Evolutionary conservation across 2,113 vertebrate species (phyloP), one percentile per base, ranked within the genome.

Genomic region (Amazona vittata): DNA sequence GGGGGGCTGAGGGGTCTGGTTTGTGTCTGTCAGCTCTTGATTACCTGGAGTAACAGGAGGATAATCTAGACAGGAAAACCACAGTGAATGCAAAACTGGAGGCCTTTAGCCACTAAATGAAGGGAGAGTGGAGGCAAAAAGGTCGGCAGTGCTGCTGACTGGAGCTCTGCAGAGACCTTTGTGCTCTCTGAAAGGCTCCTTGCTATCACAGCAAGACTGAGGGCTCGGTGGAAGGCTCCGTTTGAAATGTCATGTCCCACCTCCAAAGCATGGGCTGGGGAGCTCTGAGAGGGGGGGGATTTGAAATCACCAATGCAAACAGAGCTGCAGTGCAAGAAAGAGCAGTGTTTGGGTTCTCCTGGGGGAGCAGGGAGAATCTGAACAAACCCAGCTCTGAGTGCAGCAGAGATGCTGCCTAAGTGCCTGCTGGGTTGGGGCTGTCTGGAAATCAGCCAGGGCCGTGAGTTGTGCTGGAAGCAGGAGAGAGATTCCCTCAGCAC

Each of bases 1-100:
- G 10, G 5, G 62, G 86, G 89, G 33, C 64, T 26, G 21, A 47
- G 88, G 86, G 80, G 35, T 62, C 94, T 96, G 89, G 1, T 90
- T 84, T 93, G 80, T 95, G 95, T 96, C 95, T 94, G 89, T 93
- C 86, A 94, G 91, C 86, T 94, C 81, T 75, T 20, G n/a, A 85
- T 95, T 93, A 94, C 94, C 89, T 94, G 90, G 33, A 94, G 81
- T 87, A 73, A 91, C 28, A 16, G 77, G 17, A 47, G 93, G 31
- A 41, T 95, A 76, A 94, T 75, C 65, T 11, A 28, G 84, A 68
- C 81, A 76, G 74, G 24, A 19, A 91, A 95, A 71, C 70, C 69
- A 55, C 47, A 52, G 86, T 3, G 1, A 95, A 94, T 87, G 86
- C 47, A 87, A 83, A 87, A 73, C 80, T 95, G 2, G 10, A 89